Base-by-base conservation (phyloP, 1,140 invertebrate genomes). In the Calosoma granatense region DNA sequence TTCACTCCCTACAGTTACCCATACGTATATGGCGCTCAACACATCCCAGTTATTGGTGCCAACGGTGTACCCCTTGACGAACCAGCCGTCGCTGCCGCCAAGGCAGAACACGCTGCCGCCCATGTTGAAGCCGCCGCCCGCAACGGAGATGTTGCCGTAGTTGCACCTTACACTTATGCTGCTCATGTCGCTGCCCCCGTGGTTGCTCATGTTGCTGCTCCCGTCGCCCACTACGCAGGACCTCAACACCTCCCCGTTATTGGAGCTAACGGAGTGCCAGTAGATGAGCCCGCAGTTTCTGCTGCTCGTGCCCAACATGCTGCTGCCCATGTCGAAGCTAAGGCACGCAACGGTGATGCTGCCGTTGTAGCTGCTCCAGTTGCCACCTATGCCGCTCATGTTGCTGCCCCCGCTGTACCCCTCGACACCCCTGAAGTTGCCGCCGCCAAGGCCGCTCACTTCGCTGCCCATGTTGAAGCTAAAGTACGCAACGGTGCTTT, bases 341-440 rank as follows among this genome's bases (percentile, higher is more conserved):
- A 68, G 51, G 67, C 69, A 30, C 69, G 72, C 22, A 71, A 73
- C 23, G 65, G 69, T 11, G 26, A 36, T n/a, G n/a, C 6, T n/a
- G 6, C 6, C n/a, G 26, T n/a, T 2, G n/a, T 17, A 1, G 20
- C 2, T 51, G n/a, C 47, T 17, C 3, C 17, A 36, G 4, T 20
- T 19, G n/a, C 21, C 12, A n/a, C 43, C 2, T 53, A 53, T 47
- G 55, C 22, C 1, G 57, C 60, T 43, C 55, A 47, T 36, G 26
- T n/a, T 36, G 26, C 26, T 36, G 26, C n/a, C 6, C 26, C 26
- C 6, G 26, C 26, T 36, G 26, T 36, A 36, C 26, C 26, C 6
- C 26, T 36, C 6, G 80, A 82, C 60, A 81, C 80, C 1, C 77
- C 78, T 26, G 81, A 81, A 69, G 80, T 81, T 2, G 76, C 77